Base-by-base conservation (phyloP, 2,113 vertebrate species). In the Cichladusa arquata region DNA sequence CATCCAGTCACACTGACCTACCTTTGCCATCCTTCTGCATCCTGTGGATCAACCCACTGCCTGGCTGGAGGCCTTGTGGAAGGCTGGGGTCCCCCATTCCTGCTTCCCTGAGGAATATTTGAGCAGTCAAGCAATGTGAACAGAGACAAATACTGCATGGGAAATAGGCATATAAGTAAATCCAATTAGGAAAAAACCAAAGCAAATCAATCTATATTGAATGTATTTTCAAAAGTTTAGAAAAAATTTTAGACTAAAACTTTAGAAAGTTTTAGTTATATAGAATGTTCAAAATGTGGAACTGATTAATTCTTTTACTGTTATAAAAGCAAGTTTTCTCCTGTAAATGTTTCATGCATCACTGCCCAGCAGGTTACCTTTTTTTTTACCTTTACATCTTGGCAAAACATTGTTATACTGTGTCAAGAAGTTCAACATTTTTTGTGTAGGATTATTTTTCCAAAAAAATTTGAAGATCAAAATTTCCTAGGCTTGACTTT, bases 361-460 rank as follows among this genome's bases (percentile, higher is more conserved):
- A 78, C 69, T 91, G 36, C 48, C 36, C 20, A 53, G 45, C 6
- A 67, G 28, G 8, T 31, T 71, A 3, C n/a, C n/a, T 51, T 71
- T 54, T 80, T 76, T 71, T 88, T 50, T 79, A 60, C 31, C 48
- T 87, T 91, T 90, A 80, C 7, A 34, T 82, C 42, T 87, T 96
- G 53, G 42, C 53, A 76, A 61, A 84, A 81, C 14, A 47, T 58
- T 5, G 1, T 67, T 81, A 36, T 12, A 62, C 28, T 86, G 18
- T 65, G 14, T 93, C 65, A 93, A 71, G 69, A 58, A 54, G 33
- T 86, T 92, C 17, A 84, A 14, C 28, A 19, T 58, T 60, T 60
- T 78, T 78, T 83, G 23, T 73, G 25, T 34, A 54, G 64, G 47
- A 79, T 7, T 33, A 12, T 48, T 88, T 76, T 31, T 8, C 13